Conservation (phyloP, 2,113 vertebrate species). For the Stegostoma tigrinum region DNA sequence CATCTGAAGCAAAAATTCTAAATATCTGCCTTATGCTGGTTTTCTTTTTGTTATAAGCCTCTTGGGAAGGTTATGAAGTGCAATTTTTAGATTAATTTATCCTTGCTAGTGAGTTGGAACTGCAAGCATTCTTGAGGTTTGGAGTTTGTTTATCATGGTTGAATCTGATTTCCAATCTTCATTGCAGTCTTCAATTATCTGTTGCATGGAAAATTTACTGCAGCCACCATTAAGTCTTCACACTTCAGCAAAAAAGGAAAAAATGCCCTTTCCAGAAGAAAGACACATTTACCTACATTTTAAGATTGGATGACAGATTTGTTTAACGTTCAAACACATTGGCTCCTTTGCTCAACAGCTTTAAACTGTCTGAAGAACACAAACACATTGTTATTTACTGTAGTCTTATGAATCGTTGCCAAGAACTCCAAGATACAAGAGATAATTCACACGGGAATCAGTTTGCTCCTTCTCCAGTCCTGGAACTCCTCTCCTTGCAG, state of each 20-base stretch:
- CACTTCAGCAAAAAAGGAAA: conserved; percentile 36
- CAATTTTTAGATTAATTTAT: background rate
- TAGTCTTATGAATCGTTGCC: conserved; percentile 40
- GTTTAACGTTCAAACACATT: conserved; percentile 40
- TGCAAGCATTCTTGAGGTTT: conserved; percentile 3
- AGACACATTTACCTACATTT: conserved; percentile 39
- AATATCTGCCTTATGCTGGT: background rate
- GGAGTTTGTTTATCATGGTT: background rate
- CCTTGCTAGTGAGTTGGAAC: background rate
- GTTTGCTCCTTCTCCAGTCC: background rate
- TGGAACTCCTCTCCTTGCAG: background rate
- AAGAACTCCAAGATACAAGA: conserved; percentile 41
- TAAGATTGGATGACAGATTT: conserved; percentile 42
- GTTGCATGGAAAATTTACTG: background rate
- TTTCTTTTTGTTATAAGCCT: background rate
- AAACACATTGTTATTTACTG: conserved; percentile 41
- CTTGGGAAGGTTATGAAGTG: background rate
- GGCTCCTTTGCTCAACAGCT: conserved; percentile 45
- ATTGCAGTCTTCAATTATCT: background rate
- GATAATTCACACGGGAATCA: conserved; percentile 35
- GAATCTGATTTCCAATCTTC: conserved; percentile 7
- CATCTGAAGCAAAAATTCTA: background rate
- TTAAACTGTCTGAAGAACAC: conserved; percentile 38
- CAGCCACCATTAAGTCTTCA: conserved; percentile 39
- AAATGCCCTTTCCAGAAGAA: conserved; percentile 36